Conservation (phyloP, 2,888 invertebrate genomes). For the Lycia hirtaria region DNA sequence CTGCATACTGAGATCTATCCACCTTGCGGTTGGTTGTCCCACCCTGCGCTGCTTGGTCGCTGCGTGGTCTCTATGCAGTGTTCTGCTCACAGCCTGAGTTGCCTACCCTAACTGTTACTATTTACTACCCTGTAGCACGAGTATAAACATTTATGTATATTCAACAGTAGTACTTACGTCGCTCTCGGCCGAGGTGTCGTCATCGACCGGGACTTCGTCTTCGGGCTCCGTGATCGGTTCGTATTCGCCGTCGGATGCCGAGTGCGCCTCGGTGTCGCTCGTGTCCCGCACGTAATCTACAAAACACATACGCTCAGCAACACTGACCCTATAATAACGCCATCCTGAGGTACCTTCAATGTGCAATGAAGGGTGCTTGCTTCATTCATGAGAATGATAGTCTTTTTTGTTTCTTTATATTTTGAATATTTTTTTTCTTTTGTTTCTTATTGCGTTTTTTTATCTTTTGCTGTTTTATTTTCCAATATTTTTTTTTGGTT, state of each 20-base stretch:
- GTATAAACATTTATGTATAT: background rate
- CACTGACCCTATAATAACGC: background rate
- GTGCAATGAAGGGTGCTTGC: conserved; percentile 2
- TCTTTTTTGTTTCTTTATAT: background rate
- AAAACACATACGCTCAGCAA: conserved; percentile 58
- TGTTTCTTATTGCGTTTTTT: conserved; percentile 13
- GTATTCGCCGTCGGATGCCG: conserved; percentile 60
- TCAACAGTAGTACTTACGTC: conserved; percentile 70
- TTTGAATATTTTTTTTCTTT: conserved; percentile 31
- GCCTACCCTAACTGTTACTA: too few species aligned
- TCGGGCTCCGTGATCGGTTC: conserved; percentile 83
- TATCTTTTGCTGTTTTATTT: conserved; percentile 15
- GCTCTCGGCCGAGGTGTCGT: conserved; percentile 81
- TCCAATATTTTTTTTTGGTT: conserved; percentile 28
- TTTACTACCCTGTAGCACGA: too few species aligned
- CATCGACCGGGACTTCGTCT: conserved; percentile 63
- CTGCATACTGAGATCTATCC: too few species aligned
- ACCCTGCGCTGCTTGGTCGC: too few species aligned
- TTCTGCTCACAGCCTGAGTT: too few species aligned
- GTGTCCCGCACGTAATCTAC: conserved; percentile 84
- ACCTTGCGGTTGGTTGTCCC: too few species aligned
- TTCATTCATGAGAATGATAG: background rate
- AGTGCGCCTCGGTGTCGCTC: conserved; percentile 75
- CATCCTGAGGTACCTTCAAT: background rate
- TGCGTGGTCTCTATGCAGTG: too few species aligned